Evolutionary conservation across 2,113 vertebrate species (phyloP).

Genomic region (Mesocricetus auratus): DNA sequence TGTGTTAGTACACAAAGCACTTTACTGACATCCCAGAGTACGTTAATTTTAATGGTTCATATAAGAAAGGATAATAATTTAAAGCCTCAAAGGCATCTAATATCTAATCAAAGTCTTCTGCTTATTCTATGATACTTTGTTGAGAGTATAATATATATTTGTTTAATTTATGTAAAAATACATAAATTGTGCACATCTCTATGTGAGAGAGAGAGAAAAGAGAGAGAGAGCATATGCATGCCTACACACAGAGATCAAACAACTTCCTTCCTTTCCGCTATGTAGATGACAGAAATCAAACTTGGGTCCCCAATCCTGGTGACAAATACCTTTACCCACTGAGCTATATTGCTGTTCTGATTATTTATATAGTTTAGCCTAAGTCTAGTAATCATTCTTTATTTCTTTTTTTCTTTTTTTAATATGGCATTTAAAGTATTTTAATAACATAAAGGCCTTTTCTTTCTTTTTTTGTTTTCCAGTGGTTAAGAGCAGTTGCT

Average conservation of each 20-base stretch:
- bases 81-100: not conserved
- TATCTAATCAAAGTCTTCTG: not conserved
- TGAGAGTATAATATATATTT: not conserved
- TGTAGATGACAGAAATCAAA: not conserved
- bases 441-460: too few relatives aligned
- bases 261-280: not conserved
- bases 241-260: not conserved
- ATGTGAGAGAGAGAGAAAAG: not conserved
- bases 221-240: not conserved
- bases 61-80: not conserved
- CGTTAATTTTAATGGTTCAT: not conserved
- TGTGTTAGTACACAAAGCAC: too few relatives aligned
- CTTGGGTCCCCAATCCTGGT: not conserved
- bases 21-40: not conserved
- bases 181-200: not conserved
- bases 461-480: too few relatives aligned
- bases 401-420: too few relatives aligned
- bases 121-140: not conserved
- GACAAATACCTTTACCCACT: not conserved
- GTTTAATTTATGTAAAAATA: not conserved
- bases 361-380: conserved; percentile 12
- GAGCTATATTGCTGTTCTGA: too few relatives aligned
- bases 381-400: not conserved
- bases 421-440: too few relatives aligned
- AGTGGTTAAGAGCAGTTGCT: too few relatives aligned